Base-by-base conservation (phyloP, 2,888 invertebrate genomes). In the Pyrocoelia pectoralis region DNA sequence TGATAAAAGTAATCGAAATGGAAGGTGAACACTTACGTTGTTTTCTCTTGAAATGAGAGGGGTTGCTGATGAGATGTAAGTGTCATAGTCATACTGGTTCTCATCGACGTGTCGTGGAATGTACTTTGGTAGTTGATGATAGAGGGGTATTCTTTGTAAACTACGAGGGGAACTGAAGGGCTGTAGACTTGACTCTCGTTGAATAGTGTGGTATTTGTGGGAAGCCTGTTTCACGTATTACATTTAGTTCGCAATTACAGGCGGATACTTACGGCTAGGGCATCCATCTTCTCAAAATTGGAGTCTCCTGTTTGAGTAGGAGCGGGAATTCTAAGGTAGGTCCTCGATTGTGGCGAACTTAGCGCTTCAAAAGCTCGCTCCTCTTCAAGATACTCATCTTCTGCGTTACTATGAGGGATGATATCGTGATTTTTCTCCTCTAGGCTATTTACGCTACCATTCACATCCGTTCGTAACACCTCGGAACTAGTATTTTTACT, bases 341-440 rank as follows among this genome's bases (percentile, higher is more conserved):
- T 78, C 65, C 61, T 76, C 13, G 79, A 74, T 0, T 82, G 80
- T 14, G 80, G 79, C 65, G 83, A 83, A 72, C 84, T 84, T 67
- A 84, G 72, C 49, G 84, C 77, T 71, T 84, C 84, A 72, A 85
- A 84, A 10, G 84, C 84, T 63, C 83, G 78, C 68, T 85, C 84
- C 65, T 84, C 84, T 61, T 84, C 84, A 64, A 82, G 82, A 70
- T 83, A 84, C 69, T 85, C 84, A 57, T 83, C 83, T 40, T 83
- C 83, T 68, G 82, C 83, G 72, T 83, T 83, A 71, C 83, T 84
- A 72, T 85, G 84, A 52, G 85, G 85, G 61, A 86, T 85, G 65
- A 86, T 85, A 72, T 86, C 86, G 2, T 86, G 86, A 76, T 86
- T 85, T 72, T 85, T 85, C 72, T 85, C 85, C 70, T 86, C 85